A percentile compares a stretch with the other conserved stretches of the same genome.
These are phyloP conservation scores for Cacoxenus indagator DNA, from an alignment of 2,888 invertebrate species.

Conservation along the genomic window DNA sequence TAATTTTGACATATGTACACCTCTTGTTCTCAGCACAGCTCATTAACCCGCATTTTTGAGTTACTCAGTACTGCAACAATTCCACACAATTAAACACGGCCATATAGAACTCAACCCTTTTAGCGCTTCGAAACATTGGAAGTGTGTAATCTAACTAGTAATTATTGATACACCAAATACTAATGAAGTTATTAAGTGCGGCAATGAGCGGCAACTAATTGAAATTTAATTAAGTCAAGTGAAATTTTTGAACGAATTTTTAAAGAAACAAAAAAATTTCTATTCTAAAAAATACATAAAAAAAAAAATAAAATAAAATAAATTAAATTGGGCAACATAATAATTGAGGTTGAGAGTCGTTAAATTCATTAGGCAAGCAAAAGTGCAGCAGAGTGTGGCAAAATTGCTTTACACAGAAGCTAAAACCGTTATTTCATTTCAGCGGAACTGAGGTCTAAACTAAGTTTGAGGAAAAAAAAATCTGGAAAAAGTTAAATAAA, in stretches of 20 bases:
- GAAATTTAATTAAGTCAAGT: constrained; percentile 57
- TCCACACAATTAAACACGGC: neutral
- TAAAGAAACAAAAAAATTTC: neutral
- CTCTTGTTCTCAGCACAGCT: neutral
- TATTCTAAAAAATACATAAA: neutral
- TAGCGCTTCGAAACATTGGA: neutral
- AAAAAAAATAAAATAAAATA: neutral
- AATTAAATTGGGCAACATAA: too few relatives aligned
- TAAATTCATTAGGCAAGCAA: neutral
- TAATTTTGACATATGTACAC: neutral
- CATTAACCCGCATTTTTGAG: constrained; percentile 5
- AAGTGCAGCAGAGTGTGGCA: neutral
- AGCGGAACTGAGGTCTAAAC: too few relatives aligned
- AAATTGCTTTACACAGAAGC: too few relatives aligned
- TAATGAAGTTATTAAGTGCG: constrained; percentile 58
- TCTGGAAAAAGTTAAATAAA: too few relatives aligned
- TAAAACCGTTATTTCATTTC: too few relatives aligned
- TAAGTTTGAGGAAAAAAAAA: too few relatives aligned
- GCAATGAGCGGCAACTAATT: constrained; percentile 61
- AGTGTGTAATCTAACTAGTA: neutral
- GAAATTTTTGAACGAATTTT: neutral
- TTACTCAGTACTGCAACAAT: neutral
- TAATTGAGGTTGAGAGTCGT: neutral
- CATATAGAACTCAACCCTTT: constrained; percentile 10
- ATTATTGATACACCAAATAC: constrained; percentile 17